Evolutionary conservation across 2,113 vertebrate species (phyloP).

Genomic region (Oxygymnocypris stewartii): DNA sequence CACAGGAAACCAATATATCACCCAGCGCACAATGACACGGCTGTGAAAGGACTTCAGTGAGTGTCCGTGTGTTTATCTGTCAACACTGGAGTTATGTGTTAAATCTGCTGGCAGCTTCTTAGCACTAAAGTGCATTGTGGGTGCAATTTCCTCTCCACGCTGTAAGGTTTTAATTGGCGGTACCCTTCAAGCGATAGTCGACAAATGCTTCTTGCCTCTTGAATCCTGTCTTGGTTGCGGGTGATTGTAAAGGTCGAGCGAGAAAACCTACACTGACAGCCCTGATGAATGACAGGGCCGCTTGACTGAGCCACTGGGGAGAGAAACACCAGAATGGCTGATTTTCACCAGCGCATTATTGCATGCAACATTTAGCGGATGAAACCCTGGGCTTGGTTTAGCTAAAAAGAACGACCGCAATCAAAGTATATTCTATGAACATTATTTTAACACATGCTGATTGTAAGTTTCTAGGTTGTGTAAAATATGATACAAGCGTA

Average conservation of each 20-base stretch:
- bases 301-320: conserved; percentile 41
- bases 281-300: conserved; percentile 48
- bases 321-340: background rate
- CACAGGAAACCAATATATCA: conserved; percentile 21
- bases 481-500: background rate
- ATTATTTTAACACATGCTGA: background rate
- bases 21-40: background rate
- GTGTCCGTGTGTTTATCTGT: conserved; percentile 42
- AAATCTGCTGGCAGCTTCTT: conserved; percentile 42
- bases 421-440: background rate
- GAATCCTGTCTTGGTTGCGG: conserved; percentile 23
- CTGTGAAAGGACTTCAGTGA: conserved; percentile 3
- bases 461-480: background rate
- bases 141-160: conserved; percentile 23
- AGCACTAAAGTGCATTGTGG: conserved; percentile 29
- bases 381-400: background rate
- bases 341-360: background rate
- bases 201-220: conserved; percentile 46
- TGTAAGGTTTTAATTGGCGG: conserved; percentile 48
- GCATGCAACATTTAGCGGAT: background rate
- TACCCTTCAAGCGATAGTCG: background rate
- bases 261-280: conserved; percentile 48
- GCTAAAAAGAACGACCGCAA: background rate
- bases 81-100: conserved; percentile 19
- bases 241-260: conserved; percentile 34